Percentiles rank a stretch among this genome's conserved stretches.
These are phyloP conservation scores for Trichacis sp. DNA, from an alignment of 2,888 invertebrate species.

Conservation along the genomic window DNA sequence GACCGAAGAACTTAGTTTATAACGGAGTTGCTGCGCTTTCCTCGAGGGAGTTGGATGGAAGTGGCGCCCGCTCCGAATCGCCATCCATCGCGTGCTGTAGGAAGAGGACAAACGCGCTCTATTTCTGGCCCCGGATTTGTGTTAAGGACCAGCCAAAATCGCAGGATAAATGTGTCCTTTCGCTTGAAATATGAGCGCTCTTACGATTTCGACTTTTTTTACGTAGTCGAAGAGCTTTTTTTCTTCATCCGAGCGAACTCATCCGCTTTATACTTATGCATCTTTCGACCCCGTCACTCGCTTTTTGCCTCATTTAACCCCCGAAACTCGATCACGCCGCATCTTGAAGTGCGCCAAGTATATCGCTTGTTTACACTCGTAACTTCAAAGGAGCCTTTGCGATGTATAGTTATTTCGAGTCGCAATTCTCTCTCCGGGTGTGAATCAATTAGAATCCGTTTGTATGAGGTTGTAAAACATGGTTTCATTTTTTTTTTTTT, in stretches of 20 bases:
- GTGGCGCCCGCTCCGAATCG: slow-evolving; percentile 27
- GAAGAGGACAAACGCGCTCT: slow-evolving; percentile 7
- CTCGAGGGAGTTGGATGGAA: slow-evolving; percentile 48
- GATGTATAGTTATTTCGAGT: slow-evolving; percentile 35
- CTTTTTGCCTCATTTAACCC: slow-evolving; percentile 22
- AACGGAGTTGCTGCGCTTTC: slow-evolving; percentile 50
- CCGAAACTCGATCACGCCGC: slow-evolving; percentile 21
- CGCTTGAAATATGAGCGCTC: slow-evolving; percentile 59
- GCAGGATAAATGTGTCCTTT: slow-evolving; percentile 65
- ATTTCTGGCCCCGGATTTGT: slow-evolving; percentile 30
- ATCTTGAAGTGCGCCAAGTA: slow-evolving; percentile 41
- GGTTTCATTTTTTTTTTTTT: too few species aligned
- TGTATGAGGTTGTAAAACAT: too few species aligned
- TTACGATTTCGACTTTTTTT: slow-evolving; percentile 10
- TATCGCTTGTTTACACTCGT: slow-evolving; percentile 65
- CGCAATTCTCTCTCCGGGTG: slow-evolving; percentile 4
- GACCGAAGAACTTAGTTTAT: slow-evolving; percentile 5
- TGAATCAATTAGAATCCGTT: slow-evolving; percentile 11
- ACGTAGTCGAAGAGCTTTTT: slow-evolving; percentile 25
- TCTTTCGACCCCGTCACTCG: slow-evolving; percentile 6
- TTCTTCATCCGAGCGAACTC: slow-evolving; percentile 9
- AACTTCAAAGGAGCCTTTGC: slow-evolving; percentile 53
- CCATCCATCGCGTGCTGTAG: not conserved
- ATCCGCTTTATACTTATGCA: slow-evolving; percentile 12
- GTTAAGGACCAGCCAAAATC: slow-evolving; percentile 32